Percentiles rank a stretch among this genome's conserved stretches.
Conservation (phyloP, 2,113 vertebrate genomes). For the Anthoscopus minutus region DNA sequence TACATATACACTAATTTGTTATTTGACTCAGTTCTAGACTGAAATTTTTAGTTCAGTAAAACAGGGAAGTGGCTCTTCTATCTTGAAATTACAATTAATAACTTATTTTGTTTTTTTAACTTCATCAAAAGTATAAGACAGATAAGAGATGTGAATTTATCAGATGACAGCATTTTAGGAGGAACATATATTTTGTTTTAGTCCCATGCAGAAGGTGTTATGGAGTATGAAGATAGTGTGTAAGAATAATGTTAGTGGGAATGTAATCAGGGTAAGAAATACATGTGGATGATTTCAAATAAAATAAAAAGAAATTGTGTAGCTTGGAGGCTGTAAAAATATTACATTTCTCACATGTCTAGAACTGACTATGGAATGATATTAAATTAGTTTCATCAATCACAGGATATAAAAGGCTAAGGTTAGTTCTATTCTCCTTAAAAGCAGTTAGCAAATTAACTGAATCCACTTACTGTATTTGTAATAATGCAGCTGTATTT, state of each 20-base stretch:
- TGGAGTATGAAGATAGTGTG: not conserved
- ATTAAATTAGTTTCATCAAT: not conserved
- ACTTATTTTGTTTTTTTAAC: not conserved
- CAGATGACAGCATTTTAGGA: not conserved
- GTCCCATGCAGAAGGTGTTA: rapidly evolving
- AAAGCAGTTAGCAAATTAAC: not conserved
- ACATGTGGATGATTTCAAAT: not conserved
- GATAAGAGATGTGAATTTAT: not conserved
- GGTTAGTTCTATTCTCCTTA: not conserved
- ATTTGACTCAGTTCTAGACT: not conserved
- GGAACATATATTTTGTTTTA: not conserved
- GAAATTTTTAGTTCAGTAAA: not conserved
- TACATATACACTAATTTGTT: not conserved
- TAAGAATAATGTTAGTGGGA: not conserved
- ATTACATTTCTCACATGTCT: not conserved
- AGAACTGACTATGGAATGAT: not conserved
- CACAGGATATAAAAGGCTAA: not conserved
- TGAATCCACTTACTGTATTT: not conserved
- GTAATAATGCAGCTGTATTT: not conserved
- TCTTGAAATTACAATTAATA: not conserved
- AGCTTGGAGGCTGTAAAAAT: not conserved
- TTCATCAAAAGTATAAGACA: not conserved
- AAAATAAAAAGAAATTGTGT: not conserved
- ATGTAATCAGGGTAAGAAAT: not conserved
- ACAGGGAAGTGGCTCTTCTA: not conserved